Evolutionary conservation across 2,888 invertebrate genomes (phyloP), one percentile per base, ranked within the genome.

Genomic region (Leptinotarsa rubiginosa): DNA sequence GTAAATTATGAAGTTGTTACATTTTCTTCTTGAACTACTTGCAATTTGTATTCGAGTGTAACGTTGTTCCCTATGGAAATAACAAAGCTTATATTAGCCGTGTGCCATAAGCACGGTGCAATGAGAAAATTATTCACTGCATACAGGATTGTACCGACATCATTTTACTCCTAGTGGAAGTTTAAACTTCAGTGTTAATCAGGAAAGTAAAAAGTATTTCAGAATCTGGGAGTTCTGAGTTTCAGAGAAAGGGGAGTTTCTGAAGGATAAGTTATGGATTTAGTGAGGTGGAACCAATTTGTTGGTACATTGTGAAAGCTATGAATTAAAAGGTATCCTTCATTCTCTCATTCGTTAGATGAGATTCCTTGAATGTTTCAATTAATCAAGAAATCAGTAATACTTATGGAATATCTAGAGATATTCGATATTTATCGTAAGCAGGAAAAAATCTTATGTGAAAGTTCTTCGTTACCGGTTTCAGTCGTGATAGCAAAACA

Each of bases 31-130:
- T 73, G 69, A 73, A 73, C 66, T 49, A 67, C 66, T 72, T 49
- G 69, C 62, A 75, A 66, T 72, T 69, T 69, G 72, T 69, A 49
- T 72, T 50, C 15, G n/a, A 65, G 49, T 64, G 64, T 49, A 41
- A 68, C 69, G 69, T 41, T 64, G 72, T 70, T 75, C 72, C 74
- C 74, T 47, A 31, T 67, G 70, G 72, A 75, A 72, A 75, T 75
- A 72, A 72, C 67, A 47, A 69, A 50, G 56, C 65, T 47, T 50
- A 50, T 62, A 62, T 65, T 74, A 69, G 49, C 52, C 20, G 15
- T 56, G 47, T 71, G 65, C 56, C 54, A n/a, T 56, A 47, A 65
- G 56, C 31, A 71, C 47, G 31, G 16, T 54, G 47, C 54, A 47
- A 49, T 2, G 41, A 47, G 25, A 49, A 66, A 66, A 16, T 66